These are phyloP conservation scores for Heliconius ismenius DNA, from an alignment of 2,888 invertebrate species.

Conservation along the genomic window DNA sequence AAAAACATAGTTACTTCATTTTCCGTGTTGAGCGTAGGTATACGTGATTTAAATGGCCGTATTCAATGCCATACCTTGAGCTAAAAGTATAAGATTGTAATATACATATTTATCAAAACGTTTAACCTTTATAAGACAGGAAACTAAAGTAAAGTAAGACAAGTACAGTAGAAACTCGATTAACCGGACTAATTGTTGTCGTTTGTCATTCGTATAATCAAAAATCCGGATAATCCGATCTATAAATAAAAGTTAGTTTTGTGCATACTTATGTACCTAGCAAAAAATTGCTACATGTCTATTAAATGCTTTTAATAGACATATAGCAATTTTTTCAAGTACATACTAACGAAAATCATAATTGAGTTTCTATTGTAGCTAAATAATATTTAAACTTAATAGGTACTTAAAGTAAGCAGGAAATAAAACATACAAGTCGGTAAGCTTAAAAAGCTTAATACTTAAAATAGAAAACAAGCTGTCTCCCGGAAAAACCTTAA, in stretches of 20 bases:
- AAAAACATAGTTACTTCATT: conserved; percentile 1
- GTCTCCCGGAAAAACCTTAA: conserved; percentile 23
- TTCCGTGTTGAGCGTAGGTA: not conserved
- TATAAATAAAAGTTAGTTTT: too few relatives aligned
- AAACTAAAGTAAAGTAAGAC: not conserved
- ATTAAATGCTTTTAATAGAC: too few relatives aligned
- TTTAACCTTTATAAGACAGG: not conserved
- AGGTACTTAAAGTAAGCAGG: not conserved
- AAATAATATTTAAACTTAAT: not conserved
- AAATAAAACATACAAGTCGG: conserved; percentile 9
- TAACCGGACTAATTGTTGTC: too few relatives aligned
- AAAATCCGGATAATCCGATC: too few relatives aligned
- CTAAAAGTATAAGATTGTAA: conserved; percentile 16
- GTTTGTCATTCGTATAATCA: too few relatives aligned
- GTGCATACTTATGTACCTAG: too few relatives aligned
- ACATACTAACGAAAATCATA: too few relatives aligned
- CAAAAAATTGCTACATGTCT: too few relatives aligned
- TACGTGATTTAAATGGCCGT: conserved; percentile 8
- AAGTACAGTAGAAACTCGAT: too few relatives aligned
- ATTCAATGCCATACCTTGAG: conserved; percentile 9
- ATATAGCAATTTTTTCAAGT: too few relatives aligned
- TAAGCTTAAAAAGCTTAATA: conserved; percentile 16
- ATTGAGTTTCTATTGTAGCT: not conserved
- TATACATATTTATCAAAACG: conserved; percentile 7
- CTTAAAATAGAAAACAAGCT: conserved; percentile 24